A percentile compares a stretch with the other conserved stretches of the same genome.
phyloP scores from a whole-genome alignment of 2,113 vertebrate genomes.

The human (Homo sapiens) region GRCh38 chr14:26526501-26527000 shows the following conservation, averaged over 20 bases:
- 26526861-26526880: neutral
- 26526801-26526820: neutral
- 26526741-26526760: neutral
- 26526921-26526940: neutral
- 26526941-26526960: neutral
- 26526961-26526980: neutral
- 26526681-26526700: neutral
- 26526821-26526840: neutral
- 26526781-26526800: neutral
- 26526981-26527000: neutral
- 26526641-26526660: neutral
- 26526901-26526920: neutral
- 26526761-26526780: neutral
- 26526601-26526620: neutral
- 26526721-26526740: neutral
- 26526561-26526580: constrained; percentile 3
- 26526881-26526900: neutral
- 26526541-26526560: neutral
- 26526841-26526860: neutral
- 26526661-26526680: neutral
- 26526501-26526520: neutral
- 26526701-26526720: constrained; percentile 36
- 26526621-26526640: neutral
- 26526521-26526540: neutral
- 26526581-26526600: neutral